phyloP scores from a whole-genome alignment of 2,797 vertebrate genomes.

The Geotrypetes seraphini region DNA sequence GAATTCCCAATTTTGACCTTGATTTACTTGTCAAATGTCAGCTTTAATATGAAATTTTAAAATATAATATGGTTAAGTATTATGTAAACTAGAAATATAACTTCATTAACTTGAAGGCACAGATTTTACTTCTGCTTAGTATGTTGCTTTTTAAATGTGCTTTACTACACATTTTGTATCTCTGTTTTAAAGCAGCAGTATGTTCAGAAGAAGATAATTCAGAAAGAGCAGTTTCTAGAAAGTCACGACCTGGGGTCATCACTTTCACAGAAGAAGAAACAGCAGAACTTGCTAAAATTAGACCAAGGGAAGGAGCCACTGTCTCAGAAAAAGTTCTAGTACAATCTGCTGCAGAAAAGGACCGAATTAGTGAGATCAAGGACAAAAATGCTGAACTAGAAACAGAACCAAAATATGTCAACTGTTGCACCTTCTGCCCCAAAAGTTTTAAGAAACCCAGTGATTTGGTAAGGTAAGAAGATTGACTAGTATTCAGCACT shows the following conservation, averaged over 20 bases:
- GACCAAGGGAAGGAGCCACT: constrained; percentile 79
- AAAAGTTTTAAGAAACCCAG: constrained; percentile 98
- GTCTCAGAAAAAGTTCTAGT: constrained; percentile 92
- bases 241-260: constrained; percentile 78
- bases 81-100: too few species aligned
- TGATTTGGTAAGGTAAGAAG: constrained; percentile 91
- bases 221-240: constrained; percentile 60
- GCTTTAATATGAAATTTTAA: too few species aligned
- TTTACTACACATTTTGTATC: neutral
- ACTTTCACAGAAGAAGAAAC: constrained; percentile 95
- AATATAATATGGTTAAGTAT: too few species aligned
- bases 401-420: constrained; percentile 86
- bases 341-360: constrained; percentile 90
- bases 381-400: constrained; percentile 84
- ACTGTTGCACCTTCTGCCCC: constrained; percentile 88
- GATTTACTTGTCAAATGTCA: too few species aligned
- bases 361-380: constrained; percentile 92
- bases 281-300: constrained; percentile 81
- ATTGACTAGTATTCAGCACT: too few species aligned
- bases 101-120: too few species aligned
- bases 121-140: too few species aligned
- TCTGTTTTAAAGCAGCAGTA: constrained; percentile 18
- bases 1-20: too few species aligned
- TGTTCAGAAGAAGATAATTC: constrained; percentile 51
- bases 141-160: neutral